These are phyloP conservation scores for Aquatica leii DNA, from an alignment of 2,888 invertebrate genomes.

Conservation along the genomic window DNA sequence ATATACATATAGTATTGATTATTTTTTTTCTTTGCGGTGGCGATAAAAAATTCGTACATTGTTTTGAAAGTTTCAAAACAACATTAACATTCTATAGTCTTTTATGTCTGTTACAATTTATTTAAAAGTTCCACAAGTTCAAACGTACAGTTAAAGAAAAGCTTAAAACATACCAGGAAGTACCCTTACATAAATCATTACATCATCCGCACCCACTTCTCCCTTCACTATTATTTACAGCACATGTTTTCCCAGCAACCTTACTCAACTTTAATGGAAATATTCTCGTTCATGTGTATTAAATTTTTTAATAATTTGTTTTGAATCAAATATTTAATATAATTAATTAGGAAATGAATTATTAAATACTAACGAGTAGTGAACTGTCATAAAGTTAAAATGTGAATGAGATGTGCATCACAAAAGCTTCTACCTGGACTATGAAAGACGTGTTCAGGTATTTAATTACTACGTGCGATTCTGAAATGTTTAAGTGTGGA, in stretches of 20 bases:
- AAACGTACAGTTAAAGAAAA: conserved; percentile 12
- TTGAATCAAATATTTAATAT: too few relatives aligned
- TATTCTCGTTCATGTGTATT: not conserved
- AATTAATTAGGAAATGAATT: too few relatives aligned
- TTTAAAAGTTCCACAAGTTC: conserved; percentile 12
- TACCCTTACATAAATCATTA: conserved; percentile 12
- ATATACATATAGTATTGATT: too few relatives aligned
- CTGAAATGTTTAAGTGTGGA: too few relatives aligned
- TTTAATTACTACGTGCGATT: too few relatives aligned
- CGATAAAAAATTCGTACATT: conserved; percentile 5
- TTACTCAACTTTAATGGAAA: conserved; percentile 8
- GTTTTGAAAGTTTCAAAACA: not conserved
- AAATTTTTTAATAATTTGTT: too few relatives aligned
- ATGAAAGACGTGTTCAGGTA: too few relatives aligned
- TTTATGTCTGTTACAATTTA: conserved; percentile 9
- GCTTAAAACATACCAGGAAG: conserved; percentile 12
- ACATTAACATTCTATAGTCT: not conserved
- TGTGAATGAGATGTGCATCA: too few relatives aligned
- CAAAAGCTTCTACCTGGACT: too few relatives aligned
- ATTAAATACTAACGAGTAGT: too few relatives aligned
- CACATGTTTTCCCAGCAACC: conserved; percentile 14
- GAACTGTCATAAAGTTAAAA: too few relatives aligned
- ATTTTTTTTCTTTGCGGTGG: too few relatives aligned
- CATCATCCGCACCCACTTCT: conserved; percentile 12
- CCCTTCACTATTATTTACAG: conserved; percentile 14